Conservation (phyloP, 2,113 vertebrate genomes). For the Lucifuga dentata region DNA sequence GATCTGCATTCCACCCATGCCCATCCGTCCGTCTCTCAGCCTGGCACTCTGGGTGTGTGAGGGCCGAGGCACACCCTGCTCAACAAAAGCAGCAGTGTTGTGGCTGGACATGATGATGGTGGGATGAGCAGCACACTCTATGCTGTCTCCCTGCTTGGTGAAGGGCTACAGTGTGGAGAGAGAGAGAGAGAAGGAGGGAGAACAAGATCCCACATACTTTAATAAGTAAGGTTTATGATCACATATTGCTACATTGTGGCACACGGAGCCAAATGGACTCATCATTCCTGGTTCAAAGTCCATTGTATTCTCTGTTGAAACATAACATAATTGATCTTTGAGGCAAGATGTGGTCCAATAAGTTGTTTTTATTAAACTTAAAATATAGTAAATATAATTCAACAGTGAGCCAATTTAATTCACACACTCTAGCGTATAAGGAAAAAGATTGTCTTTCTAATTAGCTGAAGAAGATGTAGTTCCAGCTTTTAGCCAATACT, state of each 20-base stretch:
- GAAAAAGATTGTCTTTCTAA: background rate
- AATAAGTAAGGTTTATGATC: slow-evolving; percentile 17
- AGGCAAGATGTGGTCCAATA: background rate
- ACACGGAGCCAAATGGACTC: slow-evolving; percentile 46
- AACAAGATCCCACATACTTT: slow-evolving; percentile 3
- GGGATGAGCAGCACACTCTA: slow-evolving; percentile 43
- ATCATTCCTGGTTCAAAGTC: slow-evolving; percentile 1
- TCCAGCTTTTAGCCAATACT: background rate
- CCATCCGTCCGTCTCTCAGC: slow-evolving; percentile 67
- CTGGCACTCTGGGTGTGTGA: slow-evolving; percentile 66
- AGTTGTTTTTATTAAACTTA: too few species aligned
- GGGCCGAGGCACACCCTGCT: slow-evolving; percentile 24
- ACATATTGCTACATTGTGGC: slow-evolving; percentile 47
- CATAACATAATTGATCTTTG: too few species aligned
- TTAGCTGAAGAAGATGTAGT: background rate
- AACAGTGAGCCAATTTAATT: too few species aligned
- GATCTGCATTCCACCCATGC: slow-evolving; percentile 75
- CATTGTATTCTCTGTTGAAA: slow-evolving; percentile 28
- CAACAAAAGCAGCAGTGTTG: slow-evolving; percentile 78
- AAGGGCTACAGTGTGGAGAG: background rate
- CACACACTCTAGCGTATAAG: background rate
- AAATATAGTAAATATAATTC: too few species aligned
- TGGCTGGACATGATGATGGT: slow-evolving; percentile 33
- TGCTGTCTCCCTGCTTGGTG: slow-evolving; percentile 17
- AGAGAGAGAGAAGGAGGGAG: background rate